Conservation (phyloP, 2,888 invertebrate species). For the Spisula subtruncata region DNA sequence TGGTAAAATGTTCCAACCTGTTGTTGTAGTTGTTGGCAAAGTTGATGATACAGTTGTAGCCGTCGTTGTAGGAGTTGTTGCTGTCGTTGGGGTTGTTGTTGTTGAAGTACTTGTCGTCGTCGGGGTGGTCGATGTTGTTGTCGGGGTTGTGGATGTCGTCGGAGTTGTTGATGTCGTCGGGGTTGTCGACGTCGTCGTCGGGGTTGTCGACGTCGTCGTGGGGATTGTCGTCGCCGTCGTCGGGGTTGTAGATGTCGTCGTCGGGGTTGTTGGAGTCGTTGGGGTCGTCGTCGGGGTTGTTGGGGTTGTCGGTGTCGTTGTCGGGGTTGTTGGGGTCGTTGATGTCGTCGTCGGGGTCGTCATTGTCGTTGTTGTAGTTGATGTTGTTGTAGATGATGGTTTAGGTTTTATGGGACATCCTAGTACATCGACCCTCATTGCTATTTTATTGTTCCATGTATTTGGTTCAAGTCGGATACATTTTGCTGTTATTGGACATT, state of each 20-base stretch:
- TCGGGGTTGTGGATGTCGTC: neutral
- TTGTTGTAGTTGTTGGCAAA: neutral
- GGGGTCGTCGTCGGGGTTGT: conserved; percentile 7
- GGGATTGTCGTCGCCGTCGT: conserved; percentile 29
- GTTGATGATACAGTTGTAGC: conserved; percentile 21
- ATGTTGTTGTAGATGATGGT: conserved; percentile 14
- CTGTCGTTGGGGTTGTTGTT: neutral
- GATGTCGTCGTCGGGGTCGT: neutral
- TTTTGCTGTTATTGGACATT: conserved; percentile 74
- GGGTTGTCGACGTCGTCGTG: conserved; percentile 16
- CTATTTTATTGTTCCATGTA: conserved; percentile 72
- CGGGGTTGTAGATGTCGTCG: conserved; percentile 18
- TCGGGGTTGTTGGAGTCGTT: neutral
- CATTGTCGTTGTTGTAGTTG: conserved; percentile 1
- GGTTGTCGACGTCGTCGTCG: conserved; percentile 4
- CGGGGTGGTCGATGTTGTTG: neutral
- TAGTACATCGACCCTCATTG: conserved; percentile 74
- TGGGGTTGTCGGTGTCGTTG: conserved; percentile 16
- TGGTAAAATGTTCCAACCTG: neutral
- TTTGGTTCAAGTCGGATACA: conserved; percentile 74
- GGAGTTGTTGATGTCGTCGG: conserved; percentile 12
- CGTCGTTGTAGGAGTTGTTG: conserved; percentile 31
- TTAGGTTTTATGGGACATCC: conserved; percentile 74
- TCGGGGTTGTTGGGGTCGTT: neutral
- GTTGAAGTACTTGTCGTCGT: neutral